Base-by-base conservation (phyloP, 2,797 vertebrate genomes). In the Emydoidea blandingii region DNA sequence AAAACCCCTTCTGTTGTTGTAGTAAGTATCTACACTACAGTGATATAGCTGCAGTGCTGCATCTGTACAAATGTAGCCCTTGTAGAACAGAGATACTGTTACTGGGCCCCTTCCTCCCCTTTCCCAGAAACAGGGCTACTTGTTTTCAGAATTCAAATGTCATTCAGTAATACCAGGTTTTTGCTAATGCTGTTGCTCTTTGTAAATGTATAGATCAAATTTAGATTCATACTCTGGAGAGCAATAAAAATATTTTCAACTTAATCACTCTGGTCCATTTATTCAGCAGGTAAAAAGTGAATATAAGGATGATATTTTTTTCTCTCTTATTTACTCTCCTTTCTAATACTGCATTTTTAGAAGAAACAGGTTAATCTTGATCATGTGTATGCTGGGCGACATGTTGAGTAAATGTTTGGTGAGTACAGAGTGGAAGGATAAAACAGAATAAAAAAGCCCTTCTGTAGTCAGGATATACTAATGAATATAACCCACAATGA, bases 381-480 rank as follows among this genome's bases (percentile, higher is more conserved):
- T 84, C 0, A 0, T 72, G 82, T 74, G 47, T 56, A 50, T 49
- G 79, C 37, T 41, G 27, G 29, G 27, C 74, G 85, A 80, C 47
- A 6, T 27, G 23, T 31, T 68, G 54, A 95, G 83, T 6, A 83
- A 31, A 79, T 57, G 2, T 79, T 82, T 83, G 49, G 74, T 62
- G 68, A 94, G 56, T 19, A 81, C 89, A 53, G 89, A 6, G 47
- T 68, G 68, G 41, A 81, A 41, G 5, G 15, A 90, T 88, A 88
- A 91, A 94, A 83, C 79, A 49, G 21, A 19, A 79, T 84, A 74
- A 11, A 90, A 6, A 87, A 94, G 83, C 29, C 87, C 53, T 86
- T 85, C 49, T 89, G 54, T 68, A 92, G 79, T 95, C 89, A 91
- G 78, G 79, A 44, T 92, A 3, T 37, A 81, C 87, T 94, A 96